Conservation (phyloP, 2,888 invertebrate genomes). For the Nebria salina region DNA sequence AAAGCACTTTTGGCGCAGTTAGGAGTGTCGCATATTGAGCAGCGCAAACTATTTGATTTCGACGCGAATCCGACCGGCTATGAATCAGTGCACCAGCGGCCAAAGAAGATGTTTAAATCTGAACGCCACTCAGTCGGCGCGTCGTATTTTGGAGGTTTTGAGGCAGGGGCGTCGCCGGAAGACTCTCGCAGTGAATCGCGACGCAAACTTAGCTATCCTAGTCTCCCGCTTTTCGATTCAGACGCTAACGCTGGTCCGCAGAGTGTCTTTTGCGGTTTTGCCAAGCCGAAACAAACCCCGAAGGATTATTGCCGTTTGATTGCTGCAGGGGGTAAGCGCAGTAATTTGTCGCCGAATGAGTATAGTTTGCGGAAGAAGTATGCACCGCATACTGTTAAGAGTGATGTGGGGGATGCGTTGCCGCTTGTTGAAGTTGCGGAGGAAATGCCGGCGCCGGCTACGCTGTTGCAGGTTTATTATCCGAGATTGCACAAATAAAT, state of each 20-base stretch:
- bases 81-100: not conserved
- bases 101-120: not conserved
- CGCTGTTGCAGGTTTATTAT: not conserved
- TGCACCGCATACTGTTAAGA: constrained; percentile 14
- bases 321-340: not conserved
- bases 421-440: too few species aligned
- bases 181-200: not conserved
- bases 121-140: not conserved
- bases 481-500: not conserved
- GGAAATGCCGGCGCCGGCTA: not conserved
- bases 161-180: not conserved
- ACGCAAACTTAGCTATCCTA: not conserved
- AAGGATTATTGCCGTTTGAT: not conserved
- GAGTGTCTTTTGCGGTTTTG: not conserved
- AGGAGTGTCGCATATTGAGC: not conserved
- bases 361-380: constrained; percentile 25
- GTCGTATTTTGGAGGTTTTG: not conserved
- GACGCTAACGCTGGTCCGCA: not conserved
- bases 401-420: not conserved
- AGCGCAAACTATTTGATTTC: not conserved
- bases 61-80: not conserved
- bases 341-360: constrained; percentile 4
- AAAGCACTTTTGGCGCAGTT: not conserved
- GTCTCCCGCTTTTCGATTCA: not conserved
- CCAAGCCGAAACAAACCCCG: not conserved